These are phyloP conservation scores for Pocillopora verrucosa DNA, from an alignment of 64 coral and sea anemone genomes.

Conservation along the genomic window DNA sequence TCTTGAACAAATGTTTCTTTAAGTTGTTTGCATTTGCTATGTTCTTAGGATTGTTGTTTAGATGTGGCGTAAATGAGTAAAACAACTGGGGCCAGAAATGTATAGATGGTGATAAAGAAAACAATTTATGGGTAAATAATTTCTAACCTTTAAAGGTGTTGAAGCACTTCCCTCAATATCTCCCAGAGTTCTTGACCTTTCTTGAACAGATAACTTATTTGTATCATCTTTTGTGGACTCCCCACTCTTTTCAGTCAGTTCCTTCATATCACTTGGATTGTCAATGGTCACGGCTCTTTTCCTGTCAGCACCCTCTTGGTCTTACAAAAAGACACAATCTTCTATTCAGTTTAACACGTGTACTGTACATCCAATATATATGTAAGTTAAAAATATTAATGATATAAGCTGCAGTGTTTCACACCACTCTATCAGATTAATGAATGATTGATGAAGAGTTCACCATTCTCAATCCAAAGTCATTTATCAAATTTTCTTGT, in stretches of 20 bases:
- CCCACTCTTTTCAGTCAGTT: neutral
- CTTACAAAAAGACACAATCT: neutral
- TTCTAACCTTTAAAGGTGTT: neutral
- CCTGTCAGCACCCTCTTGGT: neutral
- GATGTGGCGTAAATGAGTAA: too few relatives aligned
- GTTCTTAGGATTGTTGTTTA: too few relatives aligned
- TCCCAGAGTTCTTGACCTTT: conserved; percentile 8
- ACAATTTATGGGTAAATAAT: neutral
- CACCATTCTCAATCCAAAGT: too few relatives aligned
- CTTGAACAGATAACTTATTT: neutral
- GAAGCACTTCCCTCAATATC: conserved; percentile 9
- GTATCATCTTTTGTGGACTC: neutral
- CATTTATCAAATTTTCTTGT: too few relatives aligned
- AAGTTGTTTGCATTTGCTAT: too few relatives aligned
- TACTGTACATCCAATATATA: too few relatives aligned
- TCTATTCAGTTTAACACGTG: too few relatives aligned
- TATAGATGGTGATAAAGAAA: neutral
- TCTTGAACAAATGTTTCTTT: too few relatives aligned
- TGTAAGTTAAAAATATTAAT: too few relatives aligned
- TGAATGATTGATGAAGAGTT: too few relatives aligned
- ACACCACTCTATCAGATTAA: neutral
- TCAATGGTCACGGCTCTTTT: neutral
- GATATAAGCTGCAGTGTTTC: neutral
- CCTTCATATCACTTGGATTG: neutral
- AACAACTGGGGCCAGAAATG: neutral